Evolutionary conservation across 2,113 vertebrate species (phyloP), one percentile per base, ranked within the genome.

Genomic region (Dicentrarchus labrax): DNA sequence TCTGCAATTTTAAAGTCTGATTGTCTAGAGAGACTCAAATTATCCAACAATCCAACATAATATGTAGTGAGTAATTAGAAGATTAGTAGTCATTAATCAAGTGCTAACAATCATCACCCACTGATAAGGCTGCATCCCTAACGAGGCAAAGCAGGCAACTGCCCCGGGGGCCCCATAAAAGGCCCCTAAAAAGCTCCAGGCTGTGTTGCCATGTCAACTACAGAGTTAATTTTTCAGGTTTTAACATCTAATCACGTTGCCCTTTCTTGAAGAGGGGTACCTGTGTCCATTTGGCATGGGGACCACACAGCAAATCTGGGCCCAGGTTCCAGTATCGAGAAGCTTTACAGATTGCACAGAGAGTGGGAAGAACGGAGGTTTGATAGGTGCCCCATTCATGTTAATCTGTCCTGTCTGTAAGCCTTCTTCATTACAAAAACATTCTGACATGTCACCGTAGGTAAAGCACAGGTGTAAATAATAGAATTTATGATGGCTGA

Each of bases 61-160:
- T 43, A 39, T 61, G 62, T 45, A 41, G 45, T 16, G 74, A 50
- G 68, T n/a, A 61, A 68, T 82, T n/a, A 48, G 24, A 24, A 72
- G 76, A 68, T 80, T 50, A 67, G 62, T 62, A 8, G 22, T 50
- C 64, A 80, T 76, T 81, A 72, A 76, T 75, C 65, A 65, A 57
- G 57, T 51, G 50, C 57, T 71, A 78, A 64, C 57, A 54, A 67
- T 60, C 61, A 76, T 56, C 61, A 59, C 71, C 47, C 45, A 61
- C 15, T 75, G 64, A 39, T 53, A 41, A 73, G 10, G 69, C 56
- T 70, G 77, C 39, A 61, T 80, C 67, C 60, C 60, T 24, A 73
- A 56, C 54, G 17, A 51, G 8, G 43, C 36, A 36, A 48, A 70
- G 51, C 39, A 30, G 24, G 38, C 30, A 36, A 68, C 45, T 57